Percentiles rank a stretch among this genome's conserved stretches.
Conservation (phyloP, 2,113 vertebrate genomes). For the Irena cyanogastra region DNA sequence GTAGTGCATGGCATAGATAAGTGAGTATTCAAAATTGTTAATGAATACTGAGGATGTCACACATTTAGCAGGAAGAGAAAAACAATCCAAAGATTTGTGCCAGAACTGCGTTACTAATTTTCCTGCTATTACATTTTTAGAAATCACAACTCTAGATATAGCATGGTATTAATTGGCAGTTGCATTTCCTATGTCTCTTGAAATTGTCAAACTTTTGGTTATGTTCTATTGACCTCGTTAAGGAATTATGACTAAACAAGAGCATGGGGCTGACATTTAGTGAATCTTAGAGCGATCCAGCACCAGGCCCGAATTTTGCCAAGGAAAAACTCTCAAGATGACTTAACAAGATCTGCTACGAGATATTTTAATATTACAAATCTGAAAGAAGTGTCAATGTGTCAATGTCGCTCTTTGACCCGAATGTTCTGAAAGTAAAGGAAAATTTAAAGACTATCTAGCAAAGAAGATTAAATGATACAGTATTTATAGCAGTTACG, state of each 20-base stretch:
- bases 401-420: not conserved
- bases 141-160: not conserved
- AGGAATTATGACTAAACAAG: not conserved
- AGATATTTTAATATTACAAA: not conserved
- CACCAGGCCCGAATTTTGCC: too few relatives aligned
- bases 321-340: not conserved
- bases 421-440: not conserved
- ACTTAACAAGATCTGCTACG: not conserved
- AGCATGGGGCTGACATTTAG: too few relatives aligned
- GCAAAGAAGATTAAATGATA: not conserved
- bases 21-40: not conserved
- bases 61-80: not conserved
- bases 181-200: not conserved
- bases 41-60: not conserved
- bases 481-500: not conserved
- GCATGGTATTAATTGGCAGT: not conserved
- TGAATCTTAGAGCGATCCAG: too few relatives aligned
- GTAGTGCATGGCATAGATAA: not conserved
- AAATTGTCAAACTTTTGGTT: not conserved
- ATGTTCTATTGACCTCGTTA: not conserved
- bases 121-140: not conserved
- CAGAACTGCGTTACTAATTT: not conserved
- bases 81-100: not conserved
- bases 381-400: not conserved
- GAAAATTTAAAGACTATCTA: not conserved